A percentile compares a stretch with the other conserved stretches of the same genome.
phyloP scores from a whole-genome alignment of 2,113 vertebrate species.

The Malurus cyaneus region DNA sequence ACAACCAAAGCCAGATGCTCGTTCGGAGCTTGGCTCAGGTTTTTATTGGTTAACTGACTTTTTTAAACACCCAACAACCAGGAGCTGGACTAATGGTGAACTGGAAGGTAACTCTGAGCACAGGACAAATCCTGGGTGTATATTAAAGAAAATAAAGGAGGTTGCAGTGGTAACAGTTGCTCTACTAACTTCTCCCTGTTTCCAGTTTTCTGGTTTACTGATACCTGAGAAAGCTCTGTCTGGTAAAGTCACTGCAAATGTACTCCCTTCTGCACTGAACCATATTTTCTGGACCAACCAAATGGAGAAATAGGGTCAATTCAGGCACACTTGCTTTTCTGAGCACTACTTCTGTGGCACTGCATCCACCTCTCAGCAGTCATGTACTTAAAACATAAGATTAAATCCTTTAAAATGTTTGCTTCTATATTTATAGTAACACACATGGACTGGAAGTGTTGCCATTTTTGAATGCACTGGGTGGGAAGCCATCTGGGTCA shows the following conservation, averaged over 20 bases:
- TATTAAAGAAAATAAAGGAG: not conserved
- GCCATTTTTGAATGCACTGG: not conserved
- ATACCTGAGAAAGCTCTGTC: not conserved
- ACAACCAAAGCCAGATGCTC: constrained; percentile 17
- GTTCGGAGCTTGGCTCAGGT: not conserved
- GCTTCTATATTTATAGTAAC: not conserved
- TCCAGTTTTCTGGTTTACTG: not conserved
- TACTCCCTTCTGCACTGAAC: not conserved
- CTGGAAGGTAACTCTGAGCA: not conserved
- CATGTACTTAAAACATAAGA: not conserved
- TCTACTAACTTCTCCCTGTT: not conserved
- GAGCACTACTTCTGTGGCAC: not conserved
- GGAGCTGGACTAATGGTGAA: not conserved
- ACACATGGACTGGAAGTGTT: not conserved
- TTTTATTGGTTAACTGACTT: constrained; percentile 30
- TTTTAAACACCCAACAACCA: not conserved
- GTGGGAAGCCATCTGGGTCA: not conserved
- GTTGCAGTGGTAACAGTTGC: not conserved
- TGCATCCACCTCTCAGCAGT: not conserved
- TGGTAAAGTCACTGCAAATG: not conserved
- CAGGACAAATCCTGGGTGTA: not conserved
- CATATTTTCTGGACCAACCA: not conserved
- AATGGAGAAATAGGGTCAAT: not conserved
- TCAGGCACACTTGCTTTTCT: not conserved
- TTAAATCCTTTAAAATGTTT: not conserved